Evolutionary conservation across 2,888 invertebrate genomes (phyloP).

Genomic region (Dasypogon diadema): DNA sequence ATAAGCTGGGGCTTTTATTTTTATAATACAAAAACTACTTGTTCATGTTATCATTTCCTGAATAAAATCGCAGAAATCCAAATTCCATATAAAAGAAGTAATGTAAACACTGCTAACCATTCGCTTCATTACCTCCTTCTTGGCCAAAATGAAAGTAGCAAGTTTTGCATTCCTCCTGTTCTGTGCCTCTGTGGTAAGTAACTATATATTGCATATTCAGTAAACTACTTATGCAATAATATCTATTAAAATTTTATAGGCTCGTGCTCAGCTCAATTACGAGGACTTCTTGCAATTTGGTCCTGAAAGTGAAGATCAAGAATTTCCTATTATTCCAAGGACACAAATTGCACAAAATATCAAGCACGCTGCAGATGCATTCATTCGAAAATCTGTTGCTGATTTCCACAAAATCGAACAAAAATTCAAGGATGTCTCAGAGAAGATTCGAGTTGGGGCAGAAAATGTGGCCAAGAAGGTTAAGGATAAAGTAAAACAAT

Average conservation of each 20-base stretch:
- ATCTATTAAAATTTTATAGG: neutral
- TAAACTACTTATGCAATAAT: neutral
- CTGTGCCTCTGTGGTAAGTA: constrained; percentile 8
- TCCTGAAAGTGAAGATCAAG: neutral
- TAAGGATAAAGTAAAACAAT: neutral
- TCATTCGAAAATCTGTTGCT: constrained; percentile 1
- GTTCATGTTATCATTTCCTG: no score
- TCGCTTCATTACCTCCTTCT: neutral
- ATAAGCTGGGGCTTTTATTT: no score
- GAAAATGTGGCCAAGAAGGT: neutral
- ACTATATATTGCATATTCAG: neutral
- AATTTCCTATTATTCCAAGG: neutral
- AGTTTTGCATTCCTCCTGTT: neutral
- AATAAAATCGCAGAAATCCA: no score
- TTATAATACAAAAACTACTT: no score
- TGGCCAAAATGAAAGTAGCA: constrained; percentile 15
- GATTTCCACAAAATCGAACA: constrained; percentile 18
- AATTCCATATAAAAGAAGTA: no score
- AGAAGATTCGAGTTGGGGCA: neutral
- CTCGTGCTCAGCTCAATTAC: neutral
- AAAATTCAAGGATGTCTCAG: neutral
- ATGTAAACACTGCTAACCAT: no score
- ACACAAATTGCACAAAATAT: constrained; percentile 5
- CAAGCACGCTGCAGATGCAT: neutral
- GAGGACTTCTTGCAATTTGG: no score